Evolutionary conservation across 2,888 invertebrate genomes (phyloP).

Genomic region (Nomada lathburiana): DNA sequence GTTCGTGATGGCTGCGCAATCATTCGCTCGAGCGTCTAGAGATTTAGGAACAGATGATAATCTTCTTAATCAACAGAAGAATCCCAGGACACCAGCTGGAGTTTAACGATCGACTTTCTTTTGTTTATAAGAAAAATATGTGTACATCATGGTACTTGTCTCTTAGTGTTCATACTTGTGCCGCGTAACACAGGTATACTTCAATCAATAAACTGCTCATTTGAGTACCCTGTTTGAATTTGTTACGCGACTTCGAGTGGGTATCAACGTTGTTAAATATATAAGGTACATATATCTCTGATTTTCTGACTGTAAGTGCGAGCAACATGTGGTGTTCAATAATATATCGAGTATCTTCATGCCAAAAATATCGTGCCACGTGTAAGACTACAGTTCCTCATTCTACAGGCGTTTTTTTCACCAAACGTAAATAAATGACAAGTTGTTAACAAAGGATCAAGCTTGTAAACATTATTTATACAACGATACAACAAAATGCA

Average conservation of each 20-base stretch:
- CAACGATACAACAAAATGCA: neutral
- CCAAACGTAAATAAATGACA: neutral
- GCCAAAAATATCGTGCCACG: constrained; percentile 20
- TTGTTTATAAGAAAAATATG: neutral
- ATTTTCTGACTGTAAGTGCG: too few species aligned
- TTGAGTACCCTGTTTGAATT: neutral
- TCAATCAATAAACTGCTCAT: neutral
- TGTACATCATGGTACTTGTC: neutral
- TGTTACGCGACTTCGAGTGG: neutral
- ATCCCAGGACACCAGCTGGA: constrained; percentile 11
- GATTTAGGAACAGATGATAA: constrained; percentile 35
- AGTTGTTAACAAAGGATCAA: neutral
- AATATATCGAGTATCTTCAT: neutral
- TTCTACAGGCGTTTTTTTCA: neutral
- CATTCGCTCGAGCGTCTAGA: constrained; percentile 21
- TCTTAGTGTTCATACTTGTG: neutral
- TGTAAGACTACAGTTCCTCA: constrained; percentile 6
- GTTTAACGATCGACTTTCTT: neutral
- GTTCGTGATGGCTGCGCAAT: constrained; percentile 68
- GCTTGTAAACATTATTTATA: neutral
- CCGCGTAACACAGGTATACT: too few species aligned
- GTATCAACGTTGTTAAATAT: neutral
- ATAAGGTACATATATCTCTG: neutral
- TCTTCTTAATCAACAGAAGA: constrained; percentile 31
- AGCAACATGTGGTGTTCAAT: too few species aligned